Conservation (phyloP, 2,888 invertebrate species). For the Erebia palarica region DNA sequence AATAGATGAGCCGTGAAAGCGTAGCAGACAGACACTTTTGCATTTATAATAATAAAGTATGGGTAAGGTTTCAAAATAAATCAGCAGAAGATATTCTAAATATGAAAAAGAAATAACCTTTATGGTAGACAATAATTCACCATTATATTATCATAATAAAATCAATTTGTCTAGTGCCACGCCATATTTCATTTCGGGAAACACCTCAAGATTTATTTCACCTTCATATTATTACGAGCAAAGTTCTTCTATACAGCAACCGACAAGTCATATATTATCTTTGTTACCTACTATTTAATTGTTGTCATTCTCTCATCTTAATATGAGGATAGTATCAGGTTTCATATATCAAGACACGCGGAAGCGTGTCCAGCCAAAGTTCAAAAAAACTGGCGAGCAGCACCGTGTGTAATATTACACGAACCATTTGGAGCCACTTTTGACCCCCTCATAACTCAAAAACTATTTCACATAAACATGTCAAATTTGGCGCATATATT, state of each 20-base stretch:
- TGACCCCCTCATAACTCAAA: no score
- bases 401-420: no score
- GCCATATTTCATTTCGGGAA: slow-evolving; percentile 1
- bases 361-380: no score
- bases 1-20: no score
- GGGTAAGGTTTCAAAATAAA: no score
- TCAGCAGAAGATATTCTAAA: background rate
- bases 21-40: no score
- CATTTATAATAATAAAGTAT: no score
- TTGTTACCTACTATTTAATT: background rate
- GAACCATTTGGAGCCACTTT: no score
- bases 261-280: background rate
- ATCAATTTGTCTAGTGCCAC: slow-evolving; percentile 3
- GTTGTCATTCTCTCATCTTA: background rate
- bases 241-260: background rate
- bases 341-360: no score
- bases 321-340: background rate
- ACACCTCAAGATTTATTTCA: slow-evolving; percentile 7
- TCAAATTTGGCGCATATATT: no score
- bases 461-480: no score
- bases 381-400: no score
- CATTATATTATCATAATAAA: slow-evolving; percentile 6
- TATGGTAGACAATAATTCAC: background rate
- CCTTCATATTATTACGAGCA: slow-evolving; percentile 1
- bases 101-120: background rate